Evolutionary conservation across 2,888 invertebrate genomes (phyloP).

Genomic region (Agrotis ipsilon): DNA sequence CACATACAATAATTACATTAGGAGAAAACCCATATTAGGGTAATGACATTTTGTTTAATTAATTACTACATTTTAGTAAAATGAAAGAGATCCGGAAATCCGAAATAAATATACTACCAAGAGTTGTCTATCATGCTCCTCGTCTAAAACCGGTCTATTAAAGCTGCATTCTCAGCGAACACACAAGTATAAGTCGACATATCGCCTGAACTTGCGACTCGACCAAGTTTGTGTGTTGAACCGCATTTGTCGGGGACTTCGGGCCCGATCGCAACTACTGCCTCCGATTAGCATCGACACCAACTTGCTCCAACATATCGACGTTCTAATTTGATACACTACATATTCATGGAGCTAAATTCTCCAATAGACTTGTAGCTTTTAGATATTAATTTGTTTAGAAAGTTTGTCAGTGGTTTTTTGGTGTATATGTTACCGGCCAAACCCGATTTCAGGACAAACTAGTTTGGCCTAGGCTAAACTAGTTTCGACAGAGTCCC

Average conservation of each 20-base stretch:
- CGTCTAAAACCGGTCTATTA: conserved; percentile 26
- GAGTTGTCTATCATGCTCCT: neutral
- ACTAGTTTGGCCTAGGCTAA: too few relatives aligned
- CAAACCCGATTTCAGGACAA: too few relatives aligned
- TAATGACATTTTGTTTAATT: too few relatives aligned
- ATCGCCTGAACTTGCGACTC: conserved; percentile 61
- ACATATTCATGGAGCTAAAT: conserved; percentile 38
- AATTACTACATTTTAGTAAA: too few relatives aligned
- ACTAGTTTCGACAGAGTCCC: too few relatives aligned
- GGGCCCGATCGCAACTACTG: conserved; percentile 76
- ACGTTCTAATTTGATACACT: conserved; percentile 65
- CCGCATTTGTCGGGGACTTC: conserved; percentile 82
- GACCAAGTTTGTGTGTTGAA: conserved; percentile 83
- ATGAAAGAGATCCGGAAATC: too few relatives aligned
- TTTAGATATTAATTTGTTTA: conserved; percentile 12
- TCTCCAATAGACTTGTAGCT: conserved; percentile 14
- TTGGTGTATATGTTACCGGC: too few relatives aligned
- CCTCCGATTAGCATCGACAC: conserved; percentile 83
- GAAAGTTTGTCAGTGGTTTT: neutral
- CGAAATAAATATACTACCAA: too few relatives aligned
- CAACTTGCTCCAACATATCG: conserved; percentile 72
- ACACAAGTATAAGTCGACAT: conserved; percentile 33
- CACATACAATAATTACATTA: too few relatives aligned
- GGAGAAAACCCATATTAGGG: too few relatives aligned
- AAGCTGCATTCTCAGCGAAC: conserved; percentile 34